Percentiles rank a stretch among this genome's conserved stretches.
Evolutionary conservation across 2,888 invertebrate species (phyloP).

Genomic region (Microplitis deprimator): DNA sequence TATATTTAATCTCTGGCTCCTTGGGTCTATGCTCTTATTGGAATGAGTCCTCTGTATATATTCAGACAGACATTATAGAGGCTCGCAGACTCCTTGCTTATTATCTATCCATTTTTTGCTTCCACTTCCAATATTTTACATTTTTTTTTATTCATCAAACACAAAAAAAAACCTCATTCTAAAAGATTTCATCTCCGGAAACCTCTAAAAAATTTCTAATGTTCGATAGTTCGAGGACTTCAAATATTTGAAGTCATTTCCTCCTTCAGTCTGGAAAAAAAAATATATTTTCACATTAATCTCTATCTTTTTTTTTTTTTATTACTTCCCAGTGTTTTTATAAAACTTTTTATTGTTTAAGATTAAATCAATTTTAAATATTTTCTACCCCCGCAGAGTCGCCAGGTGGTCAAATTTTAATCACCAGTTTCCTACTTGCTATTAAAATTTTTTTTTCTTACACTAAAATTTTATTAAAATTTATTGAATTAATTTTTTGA

Average conservation of each 20-base stretch:
- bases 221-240: constrained; percentile 44
- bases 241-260: constrained; percentile 65
- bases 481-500: too few relatives aligned
- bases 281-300: too few relatives aligned
- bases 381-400: too few relatives aligned
- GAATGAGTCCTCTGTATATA: constrained; percentile 56
- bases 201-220: not conserved
- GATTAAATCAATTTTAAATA: too few relatives aligned
- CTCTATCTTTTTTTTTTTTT: constrained; percentile 17
- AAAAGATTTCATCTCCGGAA: too few relatives aligned
- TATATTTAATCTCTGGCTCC: constrained; percentile 19
- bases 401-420: too few relatives aligned
- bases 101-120: constrained; percentile 54
- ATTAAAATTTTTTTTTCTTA: too few relatives aligned
- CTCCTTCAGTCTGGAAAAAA: constrained; percentile 20
- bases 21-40: constrained; percentile 26
- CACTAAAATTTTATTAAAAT: too few relatives aligned
- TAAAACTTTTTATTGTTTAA: too few relatives aligned
- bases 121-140: constrained; percentile 16
- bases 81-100: constrained; percentile 57
- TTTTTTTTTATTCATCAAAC: constrained; percentile 14
- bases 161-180: too few relatives aligned
- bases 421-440: too few relatives aligned
- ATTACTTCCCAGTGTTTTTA: not conserved
- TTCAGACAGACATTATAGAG: constrained; percentile 61